These are phyloP conservation scores for Nettapus auritus DNA, from an alignment of 2,113 vertebrate genomes.

Conservation along the genomic window DNA sequence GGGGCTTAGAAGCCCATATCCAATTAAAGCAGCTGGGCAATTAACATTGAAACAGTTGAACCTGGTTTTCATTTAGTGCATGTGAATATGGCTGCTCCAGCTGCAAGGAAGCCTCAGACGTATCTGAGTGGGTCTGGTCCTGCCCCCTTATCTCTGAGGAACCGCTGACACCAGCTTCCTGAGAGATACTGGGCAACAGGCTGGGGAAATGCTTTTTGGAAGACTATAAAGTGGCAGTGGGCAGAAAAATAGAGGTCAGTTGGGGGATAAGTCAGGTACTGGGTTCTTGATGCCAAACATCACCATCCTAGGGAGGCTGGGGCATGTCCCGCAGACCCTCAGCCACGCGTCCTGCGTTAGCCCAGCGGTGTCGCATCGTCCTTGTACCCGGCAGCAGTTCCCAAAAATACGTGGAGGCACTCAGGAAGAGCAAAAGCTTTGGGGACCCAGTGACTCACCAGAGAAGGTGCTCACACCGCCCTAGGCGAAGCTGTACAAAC, in stretches of 20 bases:
- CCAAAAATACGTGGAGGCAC: not conserved
- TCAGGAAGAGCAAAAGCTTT: not conserved
- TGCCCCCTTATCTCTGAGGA: not conserved
- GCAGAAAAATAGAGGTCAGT: not conserved
- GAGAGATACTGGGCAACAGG: not conserved
- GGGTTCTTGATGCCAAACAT: not conserved
- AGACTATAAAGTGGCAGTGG: not conserved
- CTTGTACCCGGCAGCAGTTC: not conserved
- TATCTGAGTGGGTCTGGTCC: not conserved
- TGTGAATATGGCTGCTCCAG: not conserved
- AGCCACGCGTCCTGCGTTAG: not conserved
- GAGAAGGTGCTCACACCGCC: not conserved
- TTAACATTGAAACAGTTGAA: not conserved
- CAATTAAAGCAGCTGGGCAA: constrained; percentile 22
- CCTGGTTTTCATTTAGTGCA: not conserved
- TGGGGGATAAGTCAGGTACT: not conserved
- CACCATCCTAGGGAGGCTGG: not conserved
- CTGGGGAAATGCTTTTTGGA: not conserved
- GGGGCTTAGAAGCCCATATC: not conserved
- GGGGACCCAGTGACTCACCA: not conserved
- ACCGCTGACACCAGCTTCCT: not conserved
- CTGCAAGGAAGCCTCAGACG: not conserved
- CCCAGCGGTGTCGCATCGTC: not conserved
- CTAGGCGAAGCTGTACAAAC: not conserved
- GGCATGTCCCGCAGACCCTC: not conserved